These are phyloP conservation scores for Brachycybe producta DNA, from an alignment of 2,888 invertebrate genomes.

Conservation along the genomic window DNA sequence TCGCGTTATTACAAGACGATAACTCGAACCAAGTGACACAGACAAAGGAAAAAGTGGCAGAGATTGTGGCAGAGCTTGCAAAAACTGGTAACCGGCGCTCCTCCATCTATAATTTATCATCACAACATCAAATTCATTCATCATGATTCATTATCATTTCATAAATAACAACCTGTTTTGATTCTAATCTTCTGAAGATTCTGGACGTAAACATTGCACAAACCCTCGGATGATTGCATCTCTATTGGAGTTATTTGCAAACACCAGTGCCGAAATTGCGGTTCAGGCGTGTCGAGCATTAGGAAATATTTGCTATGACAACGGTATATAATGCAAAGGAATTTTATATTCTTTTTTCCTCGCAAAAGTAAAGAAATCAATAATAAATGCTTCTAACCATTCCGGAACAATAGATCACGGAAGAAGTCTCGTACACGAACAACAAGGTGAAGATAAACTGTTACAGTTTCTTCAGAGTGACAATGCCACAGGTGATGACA, in stretches of 20 bases:
- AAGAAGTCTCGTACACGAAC: slow-evolving; percentile 32
- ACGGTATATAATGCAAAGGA: slow-evolving; percentile 43
- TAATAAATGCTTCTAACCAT: too few species aligned
- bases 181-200: slow-evolving; percentile 36
- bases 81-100: slow-evolving; percentile 42
- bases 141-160: too few species aligned
- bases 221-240: slow-evolving; percentile 29
- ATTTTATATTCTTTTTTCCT: background rate
- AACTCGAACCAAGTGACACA: slow-evolving; percentile 3
- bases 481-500: slow-evolving; percentile 26
- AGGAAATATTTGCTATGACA: slow-evolving; percentile 79
- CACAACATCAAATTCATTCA: too few species aligned
- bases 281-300: slow-evolving; percentile 68
- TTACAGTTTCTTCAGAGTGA: slow-evolving; percentile 28
- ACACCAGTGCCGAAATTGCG: slow-evolving; percentile 34
- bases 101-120: too few species aligned
- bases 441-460: slow-evolving; percentile 28
- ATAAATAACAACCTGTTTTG: too few species aligned
- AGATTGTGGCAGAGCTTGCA: slow-evolving; percentile 61
- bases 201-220: slow-evolving; percentile 53
- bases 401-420: slow-evolving; percentile 35
- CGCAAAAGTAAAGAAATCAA: background rate
- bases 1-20: background rate
- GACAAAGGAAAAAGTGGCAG: slow-evolving; percentile 41
- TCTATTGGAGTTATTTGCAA: slow-evolving; percentile 28